A percentile compares a stretch with the other conserved stretches of the same genome.
Evolutionary conservation across 2,888 invertebrate species (phyloP).

Genomic region (Scaeva pyrastri): DNA sequence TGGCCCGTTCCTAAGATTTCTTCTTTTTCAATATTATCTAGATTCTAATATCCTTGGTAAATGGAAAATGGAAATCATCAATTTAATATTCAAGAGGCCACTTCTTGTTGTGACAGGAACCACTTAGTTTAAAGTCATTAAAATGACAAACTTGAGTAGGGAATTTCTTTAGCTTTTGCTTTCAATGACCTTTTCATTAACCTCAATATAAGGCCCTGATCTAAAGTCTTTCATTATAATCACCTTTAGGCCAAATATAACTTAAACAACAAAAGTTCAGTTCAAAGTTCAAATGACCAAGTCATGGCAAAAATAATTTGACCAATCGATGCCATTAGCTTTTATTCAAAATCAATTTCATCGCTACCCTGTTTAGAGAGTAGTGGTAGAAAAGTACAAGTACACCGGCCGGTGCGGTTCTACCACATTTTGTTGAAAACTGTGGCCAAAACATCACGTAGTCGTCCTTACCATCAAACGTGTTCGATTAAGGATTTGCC

Average conservation of each 20-base stretch:
- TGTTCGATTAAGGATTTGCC: slow-evolving; percentile 69
- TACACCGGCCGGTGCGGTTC: no score
- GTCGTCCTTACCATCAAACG: slow-evolving; percentile 58
- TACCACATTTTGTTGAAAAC: slow-evolving; percentile 1
- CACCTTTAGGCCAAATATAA: slow-evolving; percentile 25
- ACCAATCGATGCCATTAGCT: slow-evolving; percentile 71
- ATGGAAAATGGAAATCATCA: not conserved
- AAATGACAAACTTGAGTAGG: not conserved
- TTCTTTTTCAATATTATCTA: not conserved
- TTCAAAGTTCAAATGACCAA: slow-evolving; percentile 47
- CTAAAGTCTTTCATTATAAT: slow-evolving; percentile 37
- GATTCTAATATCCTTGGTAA: not conserved
- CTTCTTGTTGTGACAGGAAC: not conserved
- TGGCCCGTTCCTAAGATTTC: no score
- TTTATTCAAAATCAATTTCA: slow-evolving; percentile 72
- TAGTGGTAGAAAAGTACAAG: no score
- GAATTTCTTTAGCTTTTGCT: not conserved
- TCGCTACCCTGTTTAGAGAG: not conserved
- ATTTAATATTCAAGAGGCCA: not conserved
- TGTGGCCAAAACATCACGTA: slow-evolving; percentile 57
- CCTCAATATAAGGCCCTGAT: not conserved
- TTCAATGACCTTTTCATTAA: slow-evolving; percentile 20
- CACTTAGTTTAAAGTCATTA: not conserved
- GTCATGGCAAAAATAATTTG: slow-evolving; percentile 57
- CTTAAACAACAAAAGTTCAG: slow-evolving; percentile 38